Percentiles rank a stretch among this genome's conserved stretches.
These are phyloP conservation scores for Condylostylus longicornis DNA, from an alignment of 1,140 invertebrate species.

Conservation along the genomic window DNA sequence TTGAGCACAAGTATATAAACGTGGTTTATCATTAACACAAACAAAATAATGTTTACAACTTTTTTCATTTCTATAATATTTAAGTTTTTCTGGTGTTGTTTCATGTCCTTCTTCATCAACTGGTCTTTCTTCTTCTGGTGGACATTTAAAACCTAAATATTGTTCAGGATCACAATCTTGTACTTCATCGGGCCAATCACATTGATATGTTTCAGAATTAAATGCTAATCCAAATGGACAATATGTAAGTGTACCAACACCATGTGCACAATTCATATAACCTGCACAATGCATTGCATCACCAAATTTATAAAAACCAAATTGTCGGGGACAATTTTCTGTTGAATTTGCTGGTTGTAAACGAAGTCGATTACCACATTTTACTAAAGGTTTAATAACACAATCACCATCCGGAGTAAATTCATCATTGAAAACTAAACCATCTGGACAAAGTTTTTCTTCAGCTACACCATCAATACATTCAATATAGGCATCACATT, in stretches of 20 bases:
- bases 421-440: constrained; percentile 69
- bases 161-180: constrained; percentile 59
- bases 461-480: constrained; percentile 51
- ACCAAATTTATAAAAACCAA: constrained; percentile 61
- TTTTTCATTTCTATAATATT: constrained; percentile 38
- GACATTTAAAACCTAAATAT: constrained; percentile 53
- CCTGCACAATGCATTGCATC: constrained; percentile 58
- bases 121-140: constrained; percentile 31
- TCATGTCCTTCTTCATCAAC: constrained; percentile 37
- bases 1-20: constrained; percentile 27
- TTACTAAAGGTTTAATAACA: constrained; percentile 63
- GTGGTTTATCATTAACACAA: constrained; percentile 57
- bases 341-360: constrained; percentile 44
- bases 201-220: constrained; percentile 56
- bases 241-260: constrained; percentile 34
- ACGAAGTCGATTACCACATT: constrained; percentile 54
- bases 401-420: constrained; percentile 54
- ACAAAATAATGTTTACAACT: constrained; percentile 72
- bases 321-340: constrained; percentile 67
- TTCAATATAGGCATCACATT: constrained; percentile 55
- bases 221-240: constrained; percentile 78
- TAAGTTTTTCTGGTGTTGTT: no score
- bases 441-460: constrained; percentile 67
- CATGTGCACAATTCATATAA: constrained; percentile 72
- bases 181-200: constrained; percentile 77